A percentile compares a stretch with the other conserved stretches of the same genome.
Evolutionary conservation across 2,888 invertebrate genomes (phyloP).

Genomic region (Athalia cordata): DNA sequence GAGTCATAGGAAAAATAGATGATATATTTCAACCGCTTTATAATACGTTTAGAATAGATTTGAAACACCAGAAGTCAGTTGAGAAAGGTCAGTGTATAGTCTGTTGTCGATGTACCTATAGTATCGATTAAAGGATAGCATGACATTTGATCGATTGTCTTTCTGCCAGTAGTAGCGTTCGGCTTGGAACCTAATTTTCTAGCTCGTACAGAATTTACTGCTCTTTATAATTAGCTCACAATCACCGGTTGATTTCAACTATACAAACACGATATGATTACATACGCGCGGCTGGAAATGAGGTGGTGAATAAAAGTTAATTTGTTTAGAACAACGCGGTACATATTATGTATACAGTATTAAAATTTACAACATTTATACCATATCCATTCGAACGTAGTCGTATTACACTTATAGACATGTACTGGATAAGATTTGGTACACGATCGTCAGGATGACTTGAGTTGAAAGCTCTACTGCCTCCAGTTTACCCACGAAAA

Average conservation of each 20-base stretch:
- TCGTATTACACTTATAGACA: too few relatives aligned
- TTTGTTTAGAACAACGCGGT: too few relatives aligned
- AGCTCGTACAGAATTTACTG: neutral
- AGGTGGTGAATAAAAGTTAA: too few relatives aligned
- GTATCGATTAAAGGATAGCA: neutral
- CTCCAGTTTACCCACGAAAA: constrained; percentile 10
- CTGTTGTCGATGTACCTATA: constrained; percentile 24
- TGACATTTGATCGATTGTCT: constrained; percentile 27
- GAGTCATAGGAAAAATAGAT: neutral
- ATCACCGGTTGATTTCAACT: constrained; percentile 1
- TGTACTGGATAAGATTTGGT: neutral
- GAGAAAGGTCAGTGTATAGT: constrained; percentile 28
- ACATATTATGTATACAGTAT: too few relatives aligned
- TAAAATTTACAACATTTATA: too few relatives aligned
- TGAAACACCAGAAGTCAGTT: constrained; percentile 21
- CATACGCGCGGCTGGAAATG: neutral
- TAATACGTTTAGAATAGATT: constrained; percentile 24
- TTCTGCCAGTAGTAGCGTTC: constrained; percentile 3
- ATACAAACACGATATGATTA: too few relatives aligned
- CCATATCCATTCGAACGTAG: too few relatives aligned
- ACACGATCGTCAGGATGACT: neutral
- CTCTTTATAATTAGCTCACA: neutral
- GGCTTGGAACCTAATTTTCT: constrained; percentile 12
- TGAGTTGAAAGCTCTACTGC: constrained; percentile 21
- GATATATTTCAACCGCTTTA: neutral